phyloP scores from a whole-genome alignment of 2,113 vertebrate genomes.

The Hippolais icterina region DNA sequence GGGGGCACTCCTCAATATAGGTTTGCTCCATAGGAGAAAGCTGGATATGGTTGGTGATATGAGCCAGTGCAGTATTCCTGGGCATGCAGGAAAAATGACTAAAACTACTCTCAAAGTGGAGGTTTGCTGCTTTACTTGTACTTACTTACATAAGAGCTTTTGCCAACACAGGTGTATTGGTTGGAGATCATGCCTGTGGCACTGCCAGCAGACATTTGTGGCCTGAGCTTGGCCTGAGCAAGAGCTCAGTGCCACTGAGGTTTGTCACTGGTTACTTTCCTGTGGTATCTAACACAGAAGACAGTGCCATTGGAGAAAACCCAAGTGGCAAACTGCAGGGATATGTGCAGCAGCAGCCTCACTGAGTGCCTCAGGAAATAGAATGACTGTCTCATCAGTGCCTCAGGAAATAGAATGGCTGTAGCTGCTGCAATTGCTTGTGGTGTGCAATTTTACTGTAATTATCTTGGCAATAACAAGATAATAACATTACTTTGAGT shows the following conservation, averaged over 20 bases:
- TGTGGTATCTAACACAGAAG: background rate
- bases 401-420: no score
- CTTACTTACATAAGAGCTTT: background rate
- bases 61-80: background rate
- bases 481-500: background rate
- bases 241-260: background rate
- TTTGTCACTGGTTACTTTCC: background rate
- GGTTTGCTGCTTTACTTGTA: background rate
- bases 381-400: background rate
- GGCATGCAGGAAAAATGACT: background rate
- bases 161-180: background rate
- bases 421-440: rapidly evolving
- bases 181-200: background rate
- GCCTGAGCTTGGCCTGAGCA: background rate
- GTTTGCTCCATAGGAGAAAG: background rate
- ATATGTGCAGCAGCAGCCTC: background rate
- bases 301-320: background rate
- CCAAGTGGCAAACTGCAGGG: background rate
- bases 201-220: background rate
- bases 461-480: background rate
- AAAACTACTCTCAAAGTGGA: background rate
- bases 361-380: background rate
- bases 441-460: background rate
- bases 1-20: background rate
- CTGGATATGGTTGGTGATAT: background rate